These are phyloP conservation scores for Toxotes chatareus DNA, from an alignment of 2,113 vertebrate genomes.

Conservation along the genomic window DNA sequence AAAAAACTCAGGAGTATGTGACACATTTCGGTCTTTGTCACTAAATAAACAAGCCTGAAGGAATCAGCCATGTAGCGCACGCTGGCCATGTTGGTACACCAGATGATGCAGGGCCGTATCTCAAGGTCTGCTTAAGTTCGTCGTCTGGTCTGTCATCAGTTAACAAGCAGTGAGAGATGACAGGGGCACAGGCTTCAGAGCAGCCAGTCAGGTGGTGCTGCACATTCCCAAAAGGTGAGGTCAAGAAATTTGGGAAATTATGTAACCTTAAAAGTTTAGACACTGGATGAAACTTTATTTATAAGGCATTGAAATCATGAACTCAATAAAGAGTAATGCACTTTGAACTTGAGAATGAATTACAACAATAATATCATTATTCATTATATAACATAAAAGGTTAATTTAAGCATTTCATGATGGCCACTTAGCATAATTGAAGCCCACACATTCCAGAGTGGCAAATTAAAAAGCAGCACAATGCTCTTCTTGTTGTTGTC, in stretches of 20 bases:
- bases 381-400: conserved; percentile 48
- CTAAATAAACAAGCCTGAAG: neutral
- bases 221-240: conserved; percentile 16
- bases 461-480: conserved; percentile 73
- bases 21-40: conserved; percentile 26
- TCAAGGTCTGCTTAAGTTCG: conserved; percentile 49
- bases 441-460: conserved; percentile 62
- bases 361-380: conserved; percentile 16
- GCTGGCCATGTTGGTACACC: neutral
- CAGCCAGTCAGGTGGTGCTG: neutral
- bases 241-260: neutral
- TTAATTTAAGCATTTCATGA: conserved; percentile 47
- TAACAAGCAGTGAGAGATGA: neutral
- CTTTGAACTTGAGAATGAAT: conserved; percentile 23
- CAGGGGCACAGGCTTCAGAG: neutral
- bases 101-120: conserved; percentile 16
- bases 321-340: neutral
- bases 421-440: conserved; percentile 65
- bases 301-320: neutral
- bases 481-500: conserved; percentile 70
- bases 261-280: conserved; percentile 1
- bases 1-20: conserved; percentile 23
- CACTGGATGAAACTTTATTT: neutral
- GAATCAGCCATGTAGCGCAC: conserved; percentile 27
- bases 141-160: neutral